A percentile compares a stretch with the other conserved stretches of the same genome.
Conservation (phyloP, 2,113 vertebrate species). For the Hippocampus barbouri region DNA sequence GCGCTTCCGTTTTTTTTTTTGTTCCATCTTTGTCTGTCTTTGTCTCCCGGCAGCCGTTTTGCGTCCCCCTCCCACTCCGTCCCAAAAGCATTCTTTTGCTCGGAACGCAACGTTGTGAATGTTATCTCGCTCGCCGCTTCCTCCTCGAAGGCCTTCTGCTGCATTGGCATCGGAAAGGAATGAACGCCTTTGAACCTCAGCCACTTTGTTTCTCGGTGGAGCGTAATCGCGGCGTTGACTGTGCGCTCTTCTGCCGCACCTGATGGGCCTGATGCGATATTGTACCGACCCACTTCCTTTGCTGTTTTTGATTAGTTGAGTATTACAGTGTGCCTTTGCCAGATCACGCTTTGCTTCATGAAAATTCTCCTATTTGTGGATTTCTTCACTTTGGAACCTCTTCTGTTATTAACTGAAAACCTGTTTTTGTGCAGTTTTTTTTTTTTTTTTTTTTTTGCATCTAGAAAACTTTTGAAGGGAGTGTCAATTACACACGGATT, state of each 20-base stretch:
- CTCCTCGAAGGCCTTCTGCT: conserved; percentile 41
- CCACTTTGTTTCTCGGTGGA: conserved; percentile 48
- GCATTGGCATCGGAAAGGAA: conserved; percentile 41
- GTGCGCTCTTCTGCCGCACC: background rate
- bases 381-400: too few relatives aligned
- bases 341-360: too few relatives aligned
- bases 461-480: too few relatives aligned
- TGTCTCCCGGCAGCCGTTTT: conserved; percentile 29
- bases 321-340: too few relatives aligned
- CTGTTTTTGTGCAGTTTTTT: too few relatives aligned
- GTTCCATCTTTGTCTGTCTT: conserved; percentile 43
- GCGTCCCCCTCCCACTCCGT: conserved; percentile 19
- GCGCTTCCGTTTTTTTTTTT: conserved; percentile 50
- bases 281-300: background rate
- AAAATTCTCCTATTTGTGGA: too few relatives aligned
- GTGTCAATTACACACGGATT: too few relatives aligned
- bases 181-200: conserved; percentile 51
- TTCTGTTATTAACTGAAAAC: too few relatives aligned
- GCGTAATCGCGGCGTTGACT: background rate
- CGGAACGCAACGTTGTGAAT: conserved; percentile 17
- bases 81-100: background rate
- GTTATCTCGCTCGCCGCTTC: conserved; percentile 50
- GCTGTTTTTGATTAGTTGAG: background rate
- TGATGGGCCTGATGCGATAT: background rate
- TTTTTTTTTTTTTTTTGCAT: too few relatives aligned